Percentiles rank a stretch among this genome's conserved stretches.
Evolutionary conservation across 2,888 invertebrate species (phyloP).

Genomic region (Belgica antarctica): DNA sequence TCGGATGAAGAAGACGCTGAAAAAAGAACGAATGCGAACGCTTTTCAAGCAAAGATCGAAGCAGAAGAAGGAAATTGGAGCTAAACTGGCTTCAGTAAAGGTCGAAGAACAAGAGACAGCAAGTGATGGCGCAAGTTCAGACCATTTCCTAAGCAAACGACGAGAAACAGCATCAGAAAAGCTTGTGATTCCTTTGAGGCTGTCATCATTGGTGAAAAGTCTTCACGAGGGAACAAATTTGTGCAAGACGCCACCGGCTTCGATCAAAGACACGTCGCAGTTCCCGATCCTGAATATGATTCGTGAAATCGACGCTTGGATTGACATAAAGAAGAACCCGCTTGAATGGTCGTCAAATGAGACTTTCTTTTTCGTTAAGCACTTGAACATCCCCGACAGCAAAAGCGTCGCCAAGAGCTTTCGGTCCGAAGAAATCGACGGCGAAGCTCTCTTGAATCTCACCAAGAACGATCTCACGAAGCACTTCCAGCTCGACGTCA

Average conservation of each 20-base stretch:
- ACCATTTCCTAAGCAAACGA: constrained; percentile 33
- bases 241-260: constrained; percentile 6
- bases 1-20: background rate
- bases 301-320: background rate
- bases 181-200: constrained; percentile 1
- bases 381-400: background rate
- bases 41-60: background rate
- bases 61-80: background rate
- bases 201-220: background rate
- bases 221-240: background rate
- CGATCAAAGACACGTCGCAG: background rate
- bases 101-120: no score
- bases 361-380: background rate
- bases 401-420: constrained; percentile 13
- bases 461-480: constrained; percentile 4
- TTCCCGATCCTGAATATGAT: constrained; percentile 23
- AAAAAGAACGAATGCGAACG: constrained; percentile 7
- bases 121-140: background rate
- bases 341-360: background rate
- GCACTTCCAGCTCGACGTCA: background rate
- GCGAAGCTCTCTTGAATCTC: constrained; percentile 23
- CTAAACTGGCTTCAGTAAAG: background rate
- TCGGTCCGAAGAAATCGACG: background rate
- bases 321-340: background rate
- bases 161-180: background rate